phyloP scores from a whole-genome alignment of 2,113 vertebrate species.

The Indri indri region DNA sequence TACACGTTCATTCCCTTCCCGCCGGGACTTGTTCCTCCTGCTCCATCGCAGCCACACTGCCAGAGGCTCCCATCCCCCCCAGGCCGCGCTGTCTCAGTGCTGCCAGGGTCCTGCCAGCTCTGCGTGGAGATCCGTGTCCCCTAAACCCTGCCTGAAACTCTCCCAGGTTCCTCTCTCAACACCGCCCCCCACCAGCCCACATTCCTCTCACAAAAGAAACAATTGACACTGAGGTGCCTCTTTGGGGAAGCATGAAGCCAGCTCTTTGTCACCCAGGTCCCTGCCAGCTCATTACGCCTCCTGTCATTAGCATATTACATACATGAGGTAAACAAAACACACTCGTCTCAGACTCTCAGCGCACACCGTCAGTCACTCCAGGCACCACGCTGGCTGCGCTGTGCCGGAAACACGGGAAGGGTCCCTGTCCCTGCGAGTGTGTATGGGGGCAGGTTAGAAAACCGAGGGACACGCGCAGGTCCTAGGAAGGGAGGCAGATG shows the following conservation, averaged over 20 bases:
- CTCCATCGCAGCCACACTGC: background rate
- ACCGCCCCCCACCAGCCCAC: background rate
- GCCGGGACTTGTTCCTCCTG: fast-evolving
- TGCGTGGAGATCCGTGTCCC: background rate
- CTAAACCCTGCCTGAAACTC: background rate
- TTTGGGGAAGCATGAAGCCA: constrained; percentile 58
- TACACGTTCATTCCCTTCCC: background rate
- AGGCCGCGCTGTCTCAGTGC: background rate
- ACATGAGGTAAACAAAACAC: constrained; percentile 63
- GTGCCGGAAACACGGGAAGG: background rate
- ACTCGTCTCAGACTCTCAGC: background rate
- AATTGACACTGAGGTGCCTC: background rate
- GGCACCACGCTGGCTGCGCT: background rate
- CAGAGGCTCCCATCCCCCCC: background rate
- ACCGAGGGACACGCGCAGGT: background rate
- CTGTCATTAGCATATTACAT: constrained; percentile 70
- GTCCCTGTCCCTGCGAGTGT: background rate
- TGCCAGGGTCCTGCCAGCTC: background rate
- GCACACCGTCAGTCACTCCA: background rate
- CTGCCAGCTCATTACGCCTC: constrained; percentile 62
- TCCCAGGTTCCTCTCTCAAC: background rate
- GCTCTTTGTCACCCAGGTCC: constrained; percentile 64
- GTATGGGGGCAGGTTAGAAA: background rate
- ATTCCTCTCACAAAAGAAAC: constrained; percentile 53
- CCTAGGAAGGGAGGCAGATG: background rate